A percentile compares a stretch with the other conserved stretches of the same genome.
phyloP scores from a whole-genome alignment of 2,113 vertebrate species.

The Dinomys branickii region DNA sequence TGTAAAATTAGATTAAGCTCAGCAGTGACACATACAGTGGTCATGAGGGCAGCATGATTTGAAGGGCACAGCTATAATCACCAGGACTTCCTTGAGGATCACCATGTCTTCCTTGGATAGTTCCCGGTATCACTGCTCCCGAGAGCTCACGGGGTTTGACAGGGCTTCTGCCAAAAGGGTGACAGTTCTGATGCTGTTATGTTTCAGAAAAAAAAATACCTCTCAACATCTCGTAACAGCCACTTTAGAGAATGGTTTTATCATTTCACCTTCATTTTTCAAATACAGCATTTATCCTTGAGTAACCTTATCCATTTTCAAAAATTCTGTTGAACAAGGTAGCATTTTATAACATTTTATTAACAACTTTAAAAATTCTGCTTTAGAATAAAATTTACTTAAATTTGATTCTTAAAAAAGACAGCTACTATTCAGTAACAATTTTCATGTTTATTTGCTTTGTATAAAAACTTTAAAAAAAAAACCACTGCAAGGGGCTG shows the following conservation, averaged over 20 bases:
- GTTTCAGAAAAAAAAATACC: neutral
- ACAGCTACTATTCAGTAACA: neutral
- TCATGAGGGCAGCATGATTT: neutral
- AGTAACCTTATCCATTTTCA: neutral
- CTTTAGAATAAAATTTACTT: neutral
- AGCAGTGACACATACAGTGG: neutral
- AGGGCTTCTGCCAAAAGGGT: neutral
- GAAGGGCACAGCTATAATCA: neutral
- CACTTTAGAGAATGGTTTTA: neutral
- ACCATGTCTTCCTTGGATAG: rapidly evolving
- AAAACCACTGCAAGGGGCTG: neutral
- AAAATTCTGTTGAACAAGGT: neutral
- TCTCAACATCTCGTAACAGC: neutral
- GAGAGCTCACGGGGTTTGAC: neutral
- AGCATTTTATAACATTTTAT: neutral
- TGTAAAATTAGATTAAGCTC: neutral
- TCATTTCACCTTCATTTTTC: neutral
- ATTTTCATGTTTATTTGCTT: neutral
- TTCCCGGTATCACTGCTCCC: neutral
- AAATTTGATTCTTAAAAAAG: neutral
- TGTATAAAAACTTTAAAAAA: neutral
- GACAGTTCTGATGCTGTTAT: neutral
- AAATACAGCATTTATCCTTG: neutral
- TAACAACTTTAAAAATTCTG: neutral
- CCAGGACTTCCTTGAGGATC: neutral